Base-by-base conservation (phyloP, 2,113 vertebrate species). In the Hippopotamus amphibius region DNA sequence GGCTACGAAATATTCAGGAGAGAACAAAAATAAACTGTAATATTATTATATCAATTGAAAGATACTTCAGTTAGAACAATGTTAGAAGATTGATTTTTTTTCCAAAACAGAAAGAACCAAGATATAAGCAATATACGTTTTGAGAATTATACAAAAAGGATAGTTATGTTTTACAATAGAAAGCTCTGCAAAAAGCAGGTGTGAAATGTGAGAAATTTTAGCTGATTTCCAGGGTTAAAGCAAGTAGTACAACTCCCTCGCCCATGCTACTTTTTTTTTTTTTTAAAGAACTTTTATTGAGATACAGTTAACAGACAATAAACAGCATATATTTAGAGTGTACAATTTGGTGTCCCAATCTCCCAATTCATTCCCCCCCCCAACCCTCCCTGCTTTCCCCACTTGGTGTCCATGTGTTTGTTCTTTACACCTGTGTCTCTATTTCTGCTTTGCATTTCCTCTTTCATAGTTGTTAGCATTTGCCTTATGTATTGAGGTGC, bases 51-150 rank as follows among this genome's bases (percentile, higher is more conserved):
- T 17, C 71, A 81, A 85, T 82, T 71, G 65, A 88, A 37, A 82
- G 28, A 61, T 87, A 91, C 13, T 92, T 95, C 74, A 46, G 0
- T 81, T 59, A 82, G 30, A 93, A 66, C 15, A 81, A 71, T 81
- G 12, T 37, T 83, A 95, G 15, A 69, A 33, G 41, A 72, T 12
- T 74, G 26, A 74, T 82, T 74, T 68, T 89, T 92, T 61, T 10
- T 28, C 57, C 41, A 85, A 59, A 83, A 88, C 17, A 81, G 59
- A 95, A 91, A n/a, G 30, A 96, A 92, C n/a, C 37, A 95, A 93
- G 69, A 82, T 72, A 68, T n/a, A 94, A 74, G 57, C 68, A 6
- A 74, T 26, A 53, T 0, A 95, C 24, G 33, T 50, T 80, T 89
- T 84, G 77, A 92, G 72, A 96, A 80, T 43, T 84, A 80, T 0